These are phyloP conservation scores for Eupithecia abbreviata DNA, from an alignment of 2,888 invertebrate genomes.

Conservation along the genomic window DNA sequence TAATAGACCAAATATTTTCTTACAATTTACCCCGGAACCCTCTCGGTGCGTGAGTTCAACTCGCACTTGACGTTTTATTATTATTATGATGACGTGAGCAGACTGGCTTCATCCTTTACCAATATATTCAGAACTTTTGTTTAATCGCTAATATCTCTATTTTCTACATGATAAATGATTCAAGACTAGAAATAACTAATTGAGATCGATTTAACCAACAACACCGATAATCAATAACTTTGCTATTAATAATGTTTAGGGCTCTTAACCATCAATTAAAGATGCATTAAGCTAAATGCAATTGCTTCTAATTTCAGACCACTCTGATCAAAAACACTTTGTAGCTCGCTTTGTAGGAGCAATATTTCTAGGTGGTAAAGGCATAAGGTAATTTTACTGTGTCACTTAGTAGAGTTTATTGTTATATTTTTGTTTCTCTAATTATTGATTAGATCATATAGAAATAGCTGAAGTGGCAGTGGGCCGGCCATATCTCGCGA, in stretches of 20 bases:
- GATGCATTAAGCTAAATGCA: background rate
- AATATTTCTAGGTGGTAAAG: background rate
- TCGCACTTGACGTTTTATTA: no score
- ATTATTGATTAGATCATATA: no score
- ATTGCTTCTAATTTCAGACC: constrained; percentile 7
- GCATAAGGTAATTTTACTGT: background rate
- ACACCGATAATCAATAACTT: constrained; percentile 5
- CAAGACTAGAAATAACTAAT: background rate
- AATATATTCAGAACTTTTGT: background rate
- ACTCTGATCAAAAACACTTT: background rate
- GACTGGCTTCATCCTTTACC: background rate
- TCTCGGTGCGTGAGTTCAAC: no score
- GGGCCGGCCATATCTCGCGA: no score
- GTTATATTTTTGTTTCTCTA: background rate
- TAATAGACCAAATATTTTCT: no score
- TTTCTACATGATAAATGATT: constrained; percentile 2
- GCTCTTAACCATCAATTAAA: constrained; percentile 1
- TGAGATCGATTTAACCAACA: background rate
- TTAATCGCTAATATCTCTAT: background rate
- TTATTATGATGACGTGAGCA: no score
- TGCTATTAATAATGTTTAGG: background rate
- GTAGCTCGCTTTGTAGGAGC: background rate
- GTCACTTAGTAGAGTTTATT: background rate
- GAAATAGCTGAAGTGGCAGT: no score
- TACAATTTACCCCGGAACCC: no score